Evolutionary conservation across 2,888 invertebrate species (phyloP).

Genomic region (Caradrina clavipalpis): DNA sequence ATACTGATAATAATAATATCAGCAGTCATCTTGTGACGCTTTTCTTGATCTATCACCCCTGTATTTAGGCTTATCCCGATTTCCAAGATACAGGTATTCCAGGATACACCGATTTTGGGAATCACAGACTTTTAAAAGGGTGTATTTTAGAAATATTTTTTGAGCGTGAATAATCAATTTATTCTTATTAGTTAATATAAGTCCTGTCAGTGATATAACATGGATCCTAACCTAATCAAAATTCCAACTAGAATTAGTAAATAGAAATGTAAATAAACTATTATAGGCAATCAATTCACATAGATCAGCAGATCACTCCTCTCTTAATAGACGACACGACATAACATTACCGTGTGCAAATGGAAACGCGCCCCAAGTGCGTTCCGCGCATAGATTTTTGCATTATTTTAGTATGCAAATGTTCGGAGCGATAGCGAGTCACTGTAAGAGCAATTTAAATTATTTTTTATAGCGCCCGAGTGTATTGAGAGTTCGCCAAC

Average conservation of each 20-base stretch:
- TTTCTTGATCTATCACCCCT: too few species aligned
- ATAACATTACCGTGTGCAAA: constrained; percentile 64
- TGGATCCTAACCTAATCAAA: background rate
- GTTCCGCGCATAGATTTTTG: constrained; percentile 90
- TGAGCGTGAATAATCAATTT: too few species aligned
- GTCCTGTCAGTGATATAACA: too few species aligned
- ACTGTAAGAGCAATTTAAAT: constrained; percentile 91
- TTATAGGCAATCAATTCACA: background rate
- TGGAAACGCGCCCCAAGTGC: constrained; percentile 77
- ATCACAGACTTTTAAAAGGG: too few species aligned
- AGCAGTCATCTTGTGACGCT: too few species aligned
- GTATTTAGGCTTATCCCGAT: too few species aligned
- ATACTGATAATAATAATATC: too few species aligned
- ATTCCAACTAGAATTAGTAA: background rate
- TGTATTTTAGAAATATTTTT: too few species aligned
- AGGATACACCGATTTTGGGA: too few species aligned
- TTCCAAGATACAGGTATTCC: too few species aligned
- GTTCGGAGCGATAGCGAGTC: constrained; percentile 86
- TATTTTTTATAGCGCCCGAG: constrained; percentile 91
- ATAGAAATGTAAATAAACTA: background rate
- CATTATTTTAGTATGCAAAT: constrained; percentile 91
- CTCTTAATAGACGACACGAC: constrained; percentile 40
- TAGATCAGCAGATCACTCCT: too few species aligned
- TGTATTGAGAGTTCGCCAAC: constrained; percentile 88
- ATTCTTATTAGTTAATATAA: too few species aligned